Evolutionary conservation across 2,113 vertebrate species (phyloP), one percentile per base, ranked within the genome.

Genomic region (Corapipo altera): DNA sequence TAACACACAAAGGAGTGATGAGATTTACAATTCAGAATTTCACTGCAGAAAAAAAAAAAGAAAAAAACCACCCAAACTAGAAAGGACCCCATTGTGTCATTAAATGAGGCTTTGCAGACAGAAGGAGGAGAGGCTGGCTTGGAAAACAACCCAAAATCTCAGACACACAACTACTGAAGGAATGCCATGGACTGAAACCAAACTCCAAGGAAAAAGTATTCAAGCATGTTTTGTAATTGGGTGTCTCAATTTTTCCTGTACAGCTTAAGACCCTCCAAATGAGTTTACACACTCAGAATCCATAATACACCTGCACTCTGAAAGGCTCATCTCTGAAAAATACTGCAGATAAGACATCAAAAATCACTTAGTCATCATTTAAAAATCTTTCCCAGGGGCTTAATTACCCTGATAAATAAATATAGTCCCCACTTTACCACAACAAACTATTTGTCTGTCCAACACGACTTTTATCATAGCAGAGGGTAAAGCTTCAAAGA

Each of bases 21-120:
- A 79, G 74, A 94, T 96, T 77, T 83, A 90, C 78, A 83, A 67
- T 94, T 88, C 91, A 89, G 72, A 84, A 93, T 81, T 85, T 54
- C 64, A 66, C 71, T 54, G 41, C 37, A 51, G 46, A 37, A 1
- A 1, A 3, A 4, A 6, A 46, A 44, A 32, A 19, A 14, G 41
- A 49, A 65, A 17, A 75, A 58, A 48, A 5, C 5, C 19, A 21
- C 26, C 76, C 19, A 35, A n/a, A 5, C 2, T 41, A 28, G 37
- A 80, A 49, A 80, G 69, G 41, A 19, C 88, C 35, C 33, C 24
- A 52, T 35, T 41, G 86, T 85, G 64, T 66, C 81, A 90, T 85
- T 94, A 91, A 96, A 73, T 62, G 46, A 95, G 71, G 71, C 89
- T 96, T 88, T 85, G 67, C 71, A 49, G 70, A 52, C 19, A 67